phyloP scores from a whole-genome alignment of 2,888 invertebrate species.

The Apocheima hispidaria region DNA sequence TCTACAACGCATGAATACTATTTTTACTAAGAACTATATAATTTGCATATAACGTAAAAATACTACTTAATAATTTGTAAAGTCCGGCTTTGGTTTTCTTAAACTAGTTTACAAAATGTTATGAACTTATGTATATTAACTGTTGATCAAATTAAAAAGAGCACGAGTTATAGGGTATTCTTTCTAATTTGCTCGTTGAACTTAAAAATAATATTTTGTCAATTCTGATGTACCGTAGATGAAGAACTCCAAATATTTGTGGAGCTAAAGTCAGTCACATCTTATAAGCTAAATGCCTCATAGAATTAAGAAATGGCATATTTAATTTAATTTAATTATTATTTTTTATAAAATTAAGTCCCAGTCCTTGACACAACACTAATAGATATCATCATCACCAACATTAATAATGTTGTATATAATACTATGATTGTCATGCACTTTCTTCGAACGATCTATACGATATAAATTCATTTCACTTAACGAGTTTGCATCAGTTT shows the following conservation, averaged over 20 bases:
- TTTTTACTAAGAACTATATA: constrained; percentile 13
- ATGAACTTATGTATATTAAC: constrained; percentile 28
- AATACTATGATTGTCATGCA: constrained; percentile 7
- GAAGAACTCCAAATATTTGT: constrained; percentile 6
- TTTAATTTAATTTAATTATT: not conserved
- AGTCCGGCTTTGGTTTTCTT: constrained; percentile 65
- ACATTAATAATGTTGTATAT: not conserved
- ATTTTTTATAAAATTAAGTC: not conserved
- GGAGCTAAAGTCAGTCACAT: constrained; percentile 1
- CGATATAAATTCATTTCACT: constrained; percentile 35
- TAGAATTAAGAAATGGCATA: not conserved
- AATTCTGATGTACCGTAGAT: not conserved
- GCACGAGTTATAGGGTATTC: constrained; percentile 50
- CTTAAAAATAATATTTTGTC: constrained; percentile 4
- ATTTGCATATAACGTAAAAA: constrained; percentile 25
- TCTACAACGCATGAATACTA: constrained; percentile 20
- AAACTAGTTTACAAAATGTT: constrained; percentile 32
- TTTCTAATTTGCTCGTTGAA: constrained; percentile 66
- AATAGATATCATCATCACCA: too few species aligned
- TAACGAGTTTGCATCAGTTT: constrained; percentile 17
- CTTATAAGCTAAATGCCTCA: not conserved
- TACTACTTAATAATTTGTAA: constrained; percentile 34
- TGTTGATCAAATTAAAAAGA: constrained; percentile 71
- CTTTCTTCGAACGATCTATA: not conserved
- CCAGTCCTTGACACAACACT: not conserved